Evolutionary conservation across 2,113 vertebrate species (phyloP).

Genomic region (Narcine bancroftii): DNA sequence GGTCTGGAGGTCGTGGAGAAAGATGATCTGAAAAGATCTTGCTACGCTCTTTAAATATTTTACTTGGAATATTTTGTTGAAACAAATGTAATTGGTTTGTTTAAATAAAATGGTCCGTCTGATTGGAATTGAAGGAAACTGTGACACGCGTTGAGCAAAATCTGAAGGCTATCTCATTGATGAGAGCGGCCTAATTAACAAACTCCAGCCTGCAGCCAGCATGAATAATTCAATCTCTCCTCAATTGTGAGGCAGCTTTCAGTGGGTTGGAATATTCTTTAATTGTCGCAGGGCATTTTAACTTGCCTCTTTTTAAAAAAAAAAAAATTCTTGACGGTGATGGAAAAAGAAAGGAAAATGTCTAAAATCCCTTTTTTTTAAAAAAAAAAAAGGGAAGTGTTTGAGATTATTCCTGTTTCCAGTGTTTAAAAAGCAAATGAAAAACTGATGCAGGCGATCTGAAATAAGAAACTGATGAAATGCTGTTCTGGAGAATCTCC

Average conservation of each 20-base stretch:
- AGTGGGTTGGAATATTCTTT: constrained; percentile 37
- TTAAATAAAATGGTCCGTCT: constrained; percentile 11
- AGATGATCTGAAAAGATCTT: neutral
- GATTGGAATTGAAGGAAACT: neutral
- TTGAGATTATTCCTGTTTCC: too few relatives aligned
- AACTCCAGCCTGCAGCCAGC: neutral
- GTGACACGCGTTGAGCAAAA: neutral
- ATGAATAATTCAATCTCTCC: constrained; percentile 22
- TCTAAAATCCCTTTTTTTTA: neutral
- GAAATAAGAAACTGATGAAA: too few relatives aligned
- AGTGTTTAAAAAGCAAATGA: too few relatives aligned
- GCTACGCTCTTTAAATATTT: neutral
- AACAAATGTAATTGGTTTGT: neutral
- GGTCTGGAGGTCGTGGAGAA: neutral
- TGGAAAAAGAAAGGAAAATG: neutral
- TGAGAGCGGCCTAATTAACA: constrained; percentile 16
- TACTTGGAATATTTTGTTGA: neutral
- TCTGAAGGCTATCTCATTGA: constrained; percentile 5
- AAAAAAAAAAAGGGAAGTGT: too few relatives aligned
- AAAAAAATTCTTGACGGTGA: neutral
- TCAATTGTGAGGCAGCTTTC: neutral
- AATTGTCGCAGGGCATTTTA: neutral
- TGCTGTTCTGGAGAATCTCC: too few relatives aligned
- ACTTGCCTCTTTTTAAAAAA: neutral
- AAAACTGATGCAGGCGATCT: too few relatives aligned